Evolutionary conservation across 2,888 invertebrate species (phyloP).

Genomic region (Acleris holmiana): DNA sequence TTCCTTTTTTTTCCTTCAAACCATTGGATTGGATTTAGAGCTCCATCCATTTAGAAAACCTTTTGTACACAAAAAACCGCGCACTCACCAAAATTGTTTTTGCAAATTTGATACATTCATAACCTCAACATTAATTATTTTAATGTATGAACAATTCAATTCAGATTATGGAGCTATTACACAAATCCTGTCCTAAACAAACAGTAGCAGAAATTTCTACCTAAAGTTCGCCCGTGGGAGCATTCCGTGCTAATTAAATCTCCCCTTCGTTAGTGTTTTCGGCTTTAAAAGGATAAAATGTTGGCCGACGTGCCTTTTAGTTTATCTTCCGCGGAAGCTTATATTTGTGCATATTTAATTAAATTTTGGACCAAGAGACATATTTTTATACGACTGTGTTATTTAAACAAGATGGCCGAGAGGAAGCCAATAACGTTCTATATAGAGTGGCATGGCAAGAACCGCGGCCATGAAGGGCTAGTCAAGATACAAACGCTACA

Average conservation of each 20-base stretch:
- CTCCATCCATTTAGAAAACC: too few species aligned
- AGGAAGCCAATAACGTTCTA: too few species aligned
- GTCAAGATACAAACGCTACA: too few species aligned
- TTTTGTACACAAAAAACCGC: too few species aligned
- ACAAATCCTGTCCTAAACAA: constrained; percentile 31
- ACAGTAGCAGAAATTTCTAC: constrained; percentile 18
- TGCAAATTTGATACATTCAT: too few species aligned
- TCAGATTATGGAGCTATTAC: constrained; percentile 23
- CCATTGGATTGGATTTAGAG: too few species aligned
- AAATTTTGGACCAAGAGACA: not conserved
- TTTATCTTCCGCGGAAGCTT: constrained; percentile 10
- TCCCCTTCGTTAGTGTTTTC: constrained; percentile 28
- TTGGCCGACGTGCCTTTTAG: constrained; percentile 14
- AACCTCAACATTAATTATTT: too few species aligned
- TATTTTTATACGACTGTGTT: not conserved
- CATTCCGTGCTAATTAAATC: constrained; percentile 33
- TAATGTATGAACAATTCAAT: constrained; percentile 15
- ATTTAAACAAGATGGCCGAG: not conserved
- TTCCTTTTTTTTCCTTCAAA: too few species aligned
- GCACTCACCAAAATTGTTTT: too few species aligned
- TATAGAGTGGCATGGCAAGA: too few species aligned
- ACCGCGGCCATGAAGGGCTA: too few species aligned
- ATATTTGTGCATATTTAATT: constrained; percentile 2
- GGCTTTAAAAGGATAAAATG: constrained; percentile 19
- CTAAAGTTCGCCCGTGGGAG: constrained; percentile 12